Evolutionary conservation across 2,797 vertebrate species (phyloP).

Genomic region (Takifugu ocellatus): DNA sequence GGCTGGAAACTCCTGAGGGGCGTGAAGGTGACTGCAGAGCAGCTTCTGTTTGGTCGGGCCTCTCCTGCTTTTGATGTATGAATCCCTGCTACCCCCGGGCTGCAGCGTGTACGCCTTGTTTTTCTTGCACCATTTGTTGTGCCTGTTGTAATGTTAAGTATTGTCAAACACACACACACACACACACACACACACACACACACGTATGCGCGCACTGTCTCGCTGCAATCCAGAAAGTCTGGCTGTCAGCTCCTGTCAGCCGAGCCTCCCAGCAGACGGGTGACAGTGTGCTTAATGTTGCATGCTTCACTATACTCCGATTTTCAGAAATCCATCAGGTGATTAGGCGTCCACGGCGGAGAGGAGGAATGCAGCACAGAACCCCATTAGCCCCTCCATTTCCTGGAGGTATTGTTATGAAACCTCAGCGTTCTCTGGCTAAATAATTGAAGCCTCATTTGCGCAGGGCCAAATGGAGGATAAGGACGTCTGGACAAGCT

Average conservation of each 20-base stretch:
- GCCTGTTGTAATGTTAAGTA: slow-evolving; percentile 29
- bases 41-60: slow-evolving; percentile 29
- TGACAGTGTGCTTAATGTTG: slow-evolving; percentile 22
- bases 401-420: slow-evolving; percentile 22
- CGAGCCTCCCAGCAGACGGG: neutral
- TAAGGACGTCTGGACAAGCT: slow-evolving; percentile 37
- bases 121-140: slow-evolving; percentile 17
- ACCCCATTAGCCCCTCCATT: slow-evolving; percentile 15
- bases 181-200: slow-evolving; percentile 28
- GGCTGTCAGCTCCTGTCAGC: slow-evolving; percentile 14
- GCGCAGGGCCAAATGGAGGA: slow-evolving; percentile 32
- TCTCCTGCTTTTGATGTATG: slow-evolving; percentile 46
- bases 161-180: slow-evolving; percentile 29
- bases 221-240: slow-evolving; percentile 16
- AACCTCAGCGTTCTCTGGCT: slow-evolving; percentile 30
- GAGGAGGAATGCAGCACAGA: neutral
- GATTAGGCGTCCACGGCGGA: slow-evolving; percentile 12
- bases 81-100: slow-evolving; percentile 20
- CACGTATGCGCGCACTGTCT: neutral
- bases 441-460: slow-evolving; percentile 51
- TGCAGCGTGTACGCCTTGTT: slow-evolving; percentile 35
- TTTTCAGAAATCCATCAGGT: slow-evolving; percentile 14
- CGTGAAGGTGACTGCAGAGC: slow-evolving; percentile 57
- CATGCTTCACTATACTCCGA: neutral
- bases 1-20: too few species aligned